Evolutionary conservation across 2,888 invertebrate species (phyloP).

Genomic region (Vesta saturnalis): DNA sequence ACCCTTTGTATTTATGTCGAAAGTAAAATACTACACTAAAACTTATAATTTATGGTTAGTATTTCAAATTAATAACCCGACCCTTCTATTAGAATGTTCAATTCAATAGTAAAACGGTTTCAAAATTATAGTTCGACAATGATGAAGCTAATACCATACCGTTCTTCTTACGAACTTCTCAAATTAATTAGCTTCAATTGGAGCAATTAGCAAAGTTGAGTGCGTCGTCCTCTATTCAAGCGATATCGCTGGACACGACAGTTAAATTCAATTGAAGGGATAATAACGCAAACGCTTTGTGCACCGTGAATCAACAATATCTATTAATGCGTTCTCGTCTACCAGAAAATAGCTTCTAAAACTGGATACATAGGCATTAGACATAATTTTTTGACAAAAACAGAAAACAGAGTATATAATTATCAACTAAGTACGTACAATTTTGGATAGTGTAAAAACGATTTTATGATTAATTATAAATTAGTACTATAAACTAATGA

Average conservation of each 20-base stretch:
- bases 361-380: too few species aligned
- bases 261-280: conserved; percentile 20
- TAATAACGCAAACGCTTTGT: conserved; percentile 15
- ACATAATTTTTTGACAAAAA: too few species aligned
- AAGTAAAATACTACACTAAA: conserved; percentile 2
- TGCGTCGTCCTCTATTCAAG: conserved; percentile 23
- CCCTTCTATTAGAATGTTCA: conserved; percentile 11
- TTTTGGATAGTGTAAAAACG: too few species aligned
- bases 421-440: too few species aligned
- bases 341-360: not conserved
- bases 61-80: conserved; percentile 2
- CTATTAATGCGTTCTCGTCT: conserved; percentile 1
- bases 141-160: conserved; percentile 23
- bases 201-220: conserved; percentile 27
- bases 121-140: conserved; percentile 17
- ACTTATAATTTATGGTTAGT: conserved; percentile 10
- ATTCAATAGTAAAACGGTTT: conserved; percentile 13
- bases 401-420: too few species aligned
- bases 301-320: not conserved
- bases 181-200: conserved; percentile 31
- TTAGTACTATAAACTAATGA: too few species aligned
- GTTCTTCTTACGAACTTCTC: conserved; percentile 25
- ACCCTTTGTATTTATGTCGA: conserved; percentile 21
- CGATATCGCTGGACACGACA: conserved; percentile 25
- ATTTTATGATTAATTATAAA: too few species aligned